These are phyloP conservation scores for Nycticorax nycticorax DNA, from an alignment of 2,113 vertebrate species.

Conservation along the genomic window DNA sequence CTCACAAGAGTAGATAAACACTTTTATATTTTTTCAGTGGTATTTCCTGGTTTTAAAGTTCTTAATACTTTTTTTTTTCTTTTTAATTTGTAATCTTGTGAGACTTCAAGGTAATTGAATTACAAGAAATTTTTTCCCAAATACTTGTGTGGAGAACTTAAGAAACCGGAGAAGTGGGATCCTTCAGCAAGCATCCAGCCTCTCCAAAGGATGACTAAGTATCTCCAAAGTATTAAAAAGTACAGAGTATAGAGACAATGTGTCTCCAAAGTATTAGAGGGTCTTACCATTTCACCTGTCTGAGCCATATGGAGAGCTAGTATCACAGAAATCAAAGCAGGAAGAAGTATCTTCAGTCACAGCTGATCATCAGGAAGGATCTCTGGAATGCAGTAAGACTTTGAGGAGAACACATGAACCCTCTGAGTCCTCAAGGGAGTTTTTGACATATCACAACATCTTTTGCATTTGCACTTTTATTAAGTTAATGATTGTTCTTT, in stretches of 20 bases:
- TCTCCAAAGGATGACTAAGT: not conserved
- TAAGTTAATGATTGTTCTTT: not conserved
- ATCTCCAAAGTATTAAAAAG: no score
- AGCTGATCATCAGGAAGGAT: not conserved
- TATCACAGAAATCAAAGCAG: not conserved
- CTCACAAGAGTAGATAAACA: not conserved
- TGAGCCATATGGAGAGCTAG: not conserved
- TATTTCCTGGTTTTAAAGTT: not conserved
- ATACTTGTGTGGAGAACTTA: not conserved
- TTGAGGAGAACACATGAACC: not conserved
- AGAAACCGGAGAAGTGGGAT: not conserved
- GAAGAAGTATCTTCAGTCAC: not conserved
- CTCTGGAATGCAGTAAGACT: not conserved
- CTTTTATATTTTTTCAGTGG: not conserved
- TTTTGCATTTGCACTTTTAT: not conserved
- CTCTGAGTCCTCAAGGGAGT: not conserved
- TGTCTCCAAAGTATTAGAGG: not conserved
- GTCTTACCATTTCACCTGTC: not conserved
- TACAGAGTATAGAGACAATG: no score
- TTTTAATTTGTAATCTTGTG: not conserved
- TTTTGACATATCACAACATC: not conserved
- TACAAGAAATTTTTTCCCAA: not conserved
- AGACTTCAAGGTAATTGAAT: not conserved
- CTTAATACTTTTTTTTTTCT: not conserved
- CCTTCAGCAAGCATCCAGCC: not conserved